Evolutionary conservation across 2,888 invertebrate genomes (phyloP).

Genomic region (Vesta saturnalis): DNA sequence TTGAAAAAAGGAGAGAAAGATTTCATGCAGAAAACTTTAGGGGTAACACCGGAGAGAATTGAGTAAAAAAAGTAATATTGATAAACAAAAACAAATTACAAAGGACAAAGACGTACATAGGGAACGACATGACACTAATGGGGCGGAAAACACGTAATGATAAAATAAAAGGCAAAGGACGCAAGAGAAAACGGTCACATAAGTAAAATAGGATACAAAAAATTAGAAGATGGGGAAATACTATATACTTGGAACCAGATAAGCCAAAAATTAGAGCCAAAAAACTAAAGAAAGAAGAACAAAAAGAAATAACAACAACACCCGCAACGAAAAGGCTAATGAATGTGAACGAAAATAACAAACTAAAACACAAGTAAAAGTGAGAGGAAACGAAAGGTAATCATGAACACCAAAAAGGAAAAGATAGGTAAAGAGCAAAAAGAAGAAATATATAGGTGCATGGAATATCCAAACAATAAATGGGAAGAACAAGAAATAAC

Average conservation of each 20-base stretch:
- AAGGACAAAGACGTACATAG: background rate
- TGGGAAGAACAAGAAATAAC: background rate
- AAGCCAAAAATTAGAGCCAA: too few species aligned
- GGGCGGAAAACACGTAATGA: too few species aligned
- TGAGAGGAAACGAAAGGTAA: background rate
- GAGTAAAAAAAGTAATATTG: background rate
- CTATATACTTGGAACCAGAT: too few species aligned
- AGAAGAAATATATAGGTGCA: too few species aligned
- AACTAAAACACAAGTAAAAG: background rate
- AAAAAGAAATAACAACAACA: too few species aligned
- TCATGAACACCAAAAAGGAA: too few species aligned
- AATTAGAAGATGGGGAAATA: too few species aligned
- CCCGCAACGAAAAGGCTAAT: background rate
- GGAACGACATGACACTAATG: background rate
- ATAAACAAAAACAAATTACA: background rate
- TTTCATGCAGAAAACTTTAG: background rate
- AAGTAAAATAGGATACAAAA: conserved; percentile 1
- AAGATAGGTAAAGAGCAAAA: too few species aligned
- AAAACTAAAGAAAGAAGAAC: too few species aligned
- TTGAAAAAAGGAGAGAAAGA: background rate
- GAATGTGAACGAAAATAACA: background rate
- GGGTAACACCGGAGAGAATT: background rate
- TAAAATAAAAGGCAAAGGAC: background rate
- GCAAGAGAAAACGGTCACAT: conserved; percentile 3
- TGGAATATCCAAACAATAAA: background rate